phyloP scores from a whole-genome alignment of 2,888 invertebrate genomes.

The Odontomyia ornata region DNA sequence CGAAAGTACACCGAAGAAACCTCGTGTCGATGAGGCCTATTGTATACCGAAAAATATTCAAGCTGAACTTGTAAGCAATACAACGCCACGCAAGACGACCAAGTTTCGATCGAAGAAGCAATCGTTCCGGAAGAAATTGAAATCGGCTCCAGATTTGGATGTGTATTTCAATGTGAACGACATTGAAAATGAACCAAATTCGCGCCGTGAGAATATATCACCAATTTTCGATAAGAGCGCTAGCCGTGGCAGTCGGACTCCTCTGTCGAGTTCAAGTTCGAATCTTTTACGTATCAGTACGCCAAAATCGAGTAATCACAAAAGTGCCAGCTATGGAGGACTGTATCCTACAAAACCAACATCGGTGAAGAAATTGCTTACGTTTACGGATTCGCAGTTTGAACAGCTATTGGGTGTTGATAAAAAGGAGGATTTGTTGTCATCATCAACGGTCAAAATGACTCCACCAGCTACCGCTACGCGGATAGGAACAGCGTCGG shows the following conservation, averaged over 20 bases:
- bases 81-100: constrained; percentile 29
- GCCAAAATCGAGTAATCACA: constrained; percentile 43
- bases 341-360: constrained; percentile 7
- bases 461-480: background rate
- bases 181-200: constrained; percentile 43
- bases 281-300: constrained; percentile 46
- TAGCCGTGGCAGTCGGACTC: constrained; percentile 43
- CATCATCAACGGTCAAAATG: background rate
- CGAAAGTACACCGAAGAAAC: constrained; percentile 49
- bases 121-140: constrained; percentile 42
- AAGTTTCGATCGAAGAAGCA: constrained; percentile 30
- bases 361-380: constrained; percentile 47
- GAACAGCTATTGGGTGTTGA: constrained; percentile 24
- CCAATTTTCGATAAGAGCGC: constrained; percentile 37
- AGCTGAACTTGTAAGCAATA: background rate
- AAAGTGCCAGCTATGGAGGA: background rate
- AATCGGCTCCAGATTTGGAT: constrained; percentile 48
- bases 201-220: constrained; percentile 20
- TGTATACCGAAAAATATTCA: background rate
- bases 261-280: constrained; percentile 34
- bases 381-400: constrained; percentile 47
- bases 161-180: constrained; percentile 24
- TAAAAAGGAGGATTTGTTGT: background rate
- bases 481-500: background rate
- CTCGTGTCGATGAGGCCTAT: background rate